A percentile compares a stretch with the other conserved stretches of the same genome.
These are phyloP conservation scores for Hylaeus anthracinus DNA, from an alignment of 1,140 invertebrate species.

Conservation along the genomic window DNA sequence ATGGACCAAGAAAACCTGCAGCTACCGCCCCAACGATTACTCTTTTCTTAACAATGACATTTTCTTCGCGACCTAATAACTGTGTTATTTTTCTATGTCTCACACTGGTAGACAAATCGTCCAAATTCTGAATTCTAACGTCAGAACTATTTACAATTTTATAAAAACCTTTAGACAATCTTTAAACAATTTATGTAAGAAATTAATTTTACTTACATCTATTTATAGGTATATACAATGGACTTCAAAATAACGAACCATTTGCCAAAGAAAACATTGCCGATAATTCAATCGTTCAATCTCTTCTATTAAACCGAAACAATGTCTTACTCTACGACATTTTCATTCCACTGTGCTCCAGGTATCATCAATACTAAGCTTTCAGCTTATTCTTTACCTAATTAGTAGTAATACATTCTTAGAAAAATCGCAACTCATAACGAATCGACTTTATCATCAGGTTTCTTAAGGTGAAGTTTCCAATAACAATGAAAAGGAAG, in stretches of 20 bases:
- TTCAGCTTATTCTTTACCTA: too few species aligned
- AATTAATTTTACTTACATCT: background rate
- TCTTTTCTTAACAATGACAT: conserved; percentile 22
- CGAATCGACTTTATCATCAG: background rate
- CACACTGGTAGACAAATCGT: background rate
- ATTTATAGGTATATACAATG: conserved; percentile 5
- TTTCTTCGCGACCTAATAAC: conserved; percentile 11
- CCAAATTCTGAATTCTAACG: background rate
- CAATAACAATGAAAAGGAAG: conserved; percentile 43
- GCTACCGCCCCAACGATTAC: background rate
- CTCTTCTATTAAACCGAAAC: background rate
- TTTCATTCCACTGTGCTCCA: background rate
- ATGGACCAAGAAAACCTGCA: conserved; percentile 8
- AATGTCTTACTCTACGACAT: conserved; percentile 1
- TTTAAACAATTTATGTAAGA: background rate
- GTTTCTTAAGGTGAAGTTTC: conserved; percentile 17
- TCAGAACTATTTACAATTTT: background rate
- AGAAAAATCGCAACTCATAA: background rate
- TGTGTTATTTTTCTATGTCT: background rate
- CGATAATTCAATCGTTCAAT: background rate
- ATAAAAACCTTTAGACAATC: background rate
- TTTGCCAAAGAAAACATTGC: background rate
- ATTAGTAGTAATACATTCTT: too few species aligned
- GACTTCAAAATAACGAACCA: too few species aligned
- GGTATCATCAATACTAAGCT: conserved; percentile 12